A percentile compares a stretch with the other conserved stretches of the same genome.
phyloP scores from a whole-genome alignment of 2,888 invertebrate genomes.

The Teinopalpus imperialis region DNA sequence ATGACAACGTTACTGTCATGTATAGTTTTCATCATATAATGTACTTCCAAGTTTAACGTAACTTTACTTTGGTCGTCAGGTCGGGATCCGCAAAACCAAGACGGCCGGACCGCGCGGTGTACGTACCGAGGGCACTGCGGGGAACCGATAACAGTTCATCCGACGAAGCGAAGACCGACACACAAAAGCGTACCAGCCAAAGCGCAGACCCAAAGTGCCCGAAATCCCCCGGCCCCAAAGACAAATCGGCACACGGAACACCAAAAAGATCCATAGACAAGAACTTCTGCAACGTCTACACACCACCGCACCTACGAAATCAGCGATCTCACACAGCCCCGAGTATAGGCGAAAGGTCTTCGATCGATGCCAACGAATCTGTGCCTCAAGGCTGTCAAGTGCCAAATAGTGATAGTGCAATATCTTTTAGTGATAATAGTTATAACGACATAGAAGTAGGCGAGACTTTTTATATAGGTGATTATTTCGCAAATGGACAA shows the following conservation, averaged over 20 bases:
- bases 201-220: constrained; percentile 56
- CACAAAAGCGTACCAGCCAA: constrained; percentile 46
- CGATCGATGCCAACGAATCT: constrained; percentile 56
- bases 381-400: constrained; percentile 73
- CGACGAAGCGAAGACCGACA: constrained; percentile 33
- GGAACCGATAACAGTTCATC: constrained; percentile 44
- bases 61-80: too few species aligned
- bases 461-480: constrained; percentile 77
- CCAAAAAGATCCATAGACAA: constrained; percentile 67
- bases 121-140: constrained; percentile 88
- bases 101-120: constrained; percentile 90
- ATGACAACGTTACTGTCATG: too few species aligned
- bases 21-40: too few species aligned
- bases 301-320: constrained; percentile 73
- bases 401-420: constrained; percentile 81
- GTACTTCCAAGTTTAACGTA: too few species aligned
- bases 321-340: constrained; percentile 62
- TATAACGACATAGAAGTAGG: constrained; percentile 64
- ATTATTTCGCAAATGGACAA: constrained; percentile 75
- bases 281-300: constrained; percentile 76
- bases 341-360: constrained; percentile 50
- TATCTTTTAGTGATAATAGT: constrained; percentile 73
- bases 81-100: constrained; percentile 72
- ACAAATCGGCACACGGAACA: constrained; percentile 61
- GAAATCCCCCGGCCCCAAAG: constrained; percentile 61